A percentile compares a stretch with the other conserved stretches of the same genome.
Conservation (phyloP, 2,888 invertebrate species). For the Troilus luridus region DNA sequence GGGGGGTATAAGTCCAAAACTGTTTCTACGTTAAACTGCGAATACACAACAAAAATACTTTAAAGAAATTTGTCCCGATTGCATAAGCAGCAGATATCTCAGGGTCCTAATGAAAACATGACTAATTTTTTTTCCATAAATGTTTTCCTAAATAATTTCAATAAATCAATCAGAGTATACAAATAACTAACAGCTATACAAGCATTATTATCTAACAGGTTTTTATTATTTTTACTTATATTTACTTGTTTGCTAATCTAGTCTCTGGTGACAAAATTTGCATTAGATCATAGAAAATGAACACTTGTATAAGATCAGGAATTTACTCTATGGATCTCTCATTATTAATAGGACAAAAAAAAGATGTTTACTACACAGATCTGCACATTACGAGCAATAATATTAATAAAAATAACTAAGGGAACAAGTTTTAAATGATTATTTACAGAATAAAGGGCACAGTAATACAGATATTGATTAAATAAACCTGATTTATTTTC, state of each 20-base stretch:
- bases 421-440: neutral
- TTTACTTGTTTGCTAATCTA: too few species aligned
- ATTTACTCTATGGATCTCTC: neutral
- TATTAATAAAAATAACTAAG: neutral
- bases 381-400: neutral
- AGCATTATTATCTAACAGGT: too few species aligned
- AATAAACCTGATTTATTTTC: neutral
- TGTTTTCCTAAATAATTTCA: too few species aligned
- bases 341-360: neutral
- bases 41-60: neutral
- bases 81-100: too few species aligned
- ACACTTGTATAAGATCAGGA: too few species aligned
- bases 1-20: neutral
- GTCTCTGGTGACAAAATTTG: neutral
- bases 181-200: too few species aligned
- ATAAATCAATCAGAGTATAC: too few species aligned
- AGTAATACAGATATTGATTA: constrained; percentile 17
- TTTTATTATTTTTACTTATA: too few species aligned
- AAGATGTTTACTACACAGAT: too few species aligned
- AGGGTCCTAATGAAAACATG: too few species aligned
- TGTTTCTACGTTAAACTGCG: neutral
- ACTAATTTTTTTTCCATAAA: too few species aligned
- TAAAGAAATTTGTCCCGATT: neutral
- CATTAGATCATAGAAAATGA: neutral
- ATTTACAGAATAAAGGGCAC: neutral